phyloP scores from a whole-genome alignment of 2,113 vertebrate genomes.

The Ptilorrhoa leucosticta region DNA sequence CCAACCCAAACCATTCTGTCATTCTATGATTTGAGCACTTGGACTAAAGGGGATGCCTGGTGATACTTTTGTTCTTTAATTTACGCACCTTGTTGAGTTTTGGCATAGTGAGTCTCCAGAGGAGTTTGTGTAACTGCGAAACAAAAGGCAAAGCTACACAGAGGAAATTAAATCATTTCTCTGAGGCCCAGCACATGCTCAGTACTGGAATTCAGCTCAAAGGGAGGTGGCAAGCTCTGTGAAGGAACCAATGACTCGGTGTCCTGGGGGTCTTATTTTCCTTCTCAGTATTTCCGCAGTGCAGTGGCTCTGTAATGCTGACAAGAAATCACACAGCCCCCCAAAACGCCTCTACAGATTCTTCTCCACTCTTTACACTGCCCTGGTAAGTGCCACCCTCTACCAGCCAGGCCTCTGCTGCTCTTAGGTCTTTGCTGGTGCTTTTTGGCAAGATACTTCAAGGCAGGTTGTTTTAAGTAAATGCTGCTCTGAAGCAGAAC shows the following conservation, averaged over 20 bases:
- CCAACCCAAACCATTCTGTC: neutral
- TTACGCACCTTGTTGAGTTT: neutral
- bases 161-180: neutral
- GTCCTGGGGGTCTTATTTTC: neutral
- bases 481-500: neutral
- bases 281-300: conserved; percentile 88
- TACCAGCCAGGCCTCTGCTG: neutral
- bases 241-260: neutral
- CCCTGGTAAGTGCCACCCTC: conserved; percentile 73
- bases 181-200: neutral
- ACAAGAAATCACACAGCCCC: conserved; percentile 89
- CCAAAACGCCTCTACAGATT: conserved; percentile 86
- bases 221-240: neutral
- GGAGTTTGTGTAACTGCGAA: neutral
- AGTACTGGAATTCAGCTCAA: neutral
- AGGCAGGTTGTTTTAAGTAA: neutral
- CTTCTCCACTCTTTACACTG: conserved; percentile 90
- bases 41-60: neutral
- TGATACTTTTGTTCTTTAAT: neutral
- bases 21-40: neutral
- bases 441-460: neutral
- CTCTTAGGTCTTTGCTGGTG: neutral
- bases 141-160: neutral
- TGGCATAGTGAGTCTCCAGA: neutral
- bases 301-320: conserved; percentile 96